Percentiles rank a stretch among this genome's conserved stretches.
phyloP scores from a whole-genome alignment of 92 coral and sea anemone genomes.

The Parazoanthus atlanticus region DNA sequence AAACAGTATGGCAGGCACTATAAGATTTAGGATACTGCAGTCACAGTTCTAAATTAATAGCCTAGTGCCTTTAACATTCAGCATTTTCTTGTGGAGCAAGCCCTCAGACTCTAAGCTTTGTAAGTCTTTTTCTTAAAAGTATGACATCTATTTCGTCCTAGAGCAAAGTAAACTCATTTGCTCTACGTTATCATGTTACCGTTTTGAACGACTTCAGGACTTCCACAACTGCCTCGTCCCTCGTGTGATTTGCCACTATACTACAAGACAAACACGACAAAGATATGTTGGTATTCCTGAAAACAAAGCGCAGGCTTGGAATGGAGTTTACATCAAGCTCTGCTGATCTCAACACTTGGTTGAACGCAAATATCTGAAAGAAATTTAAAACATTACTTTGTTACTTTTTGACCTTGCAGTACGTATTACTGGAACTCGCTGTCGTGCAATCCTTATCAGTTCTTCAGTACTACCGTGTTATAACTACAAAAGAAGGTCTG shows the following conservation, averaged over 20 bases:
- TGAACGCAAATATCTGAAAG: background rate
- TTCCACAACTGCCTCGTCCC: slow-evolving; percentile 13
- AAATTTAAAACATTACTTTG: background rate
- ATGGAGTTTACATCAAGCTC: background rate
- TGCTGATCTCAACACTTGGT: background rate
- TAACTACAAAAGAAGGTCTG: background rate
- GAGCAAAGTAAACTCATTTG: too few relatives aligned
- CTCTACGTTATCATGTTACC: too few relatives aligned
- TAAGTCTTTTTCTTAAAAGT: too few relatives aligned
- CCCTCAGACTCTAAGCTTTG: too few relatives aligned
- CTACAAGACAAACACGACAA: background rate
- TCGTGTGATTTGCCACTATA: background rate
- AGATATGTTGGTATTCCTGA: background rate
- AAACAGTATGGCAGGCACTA: too few relatives aligned
- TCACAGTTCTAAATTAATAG: too few relatives aligned
- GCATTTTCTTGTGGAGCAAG: too few relatives aligned
- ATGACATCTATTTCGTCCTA: too few relatives aligned
- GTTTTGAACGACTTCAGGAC: slow-evolving; percentile 31
- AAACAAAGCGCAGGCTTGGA: slow-evolving; percentile 7
- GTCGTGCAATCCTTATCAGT: background rate
- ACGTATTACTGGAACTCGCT: background rate
- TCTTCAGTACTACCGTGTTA: background rate
- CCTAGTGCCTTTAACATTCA: too few relatives aligned
- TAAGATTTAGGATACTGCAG: too few relatives aligned
- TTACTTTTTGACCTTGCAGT: background rate